A percentile compares a stretch with the other conserved stretches of the same genome.
Conservation (phyloP, 2,113 vertebrate species). For the Peromyscus polionotus region DNA sequence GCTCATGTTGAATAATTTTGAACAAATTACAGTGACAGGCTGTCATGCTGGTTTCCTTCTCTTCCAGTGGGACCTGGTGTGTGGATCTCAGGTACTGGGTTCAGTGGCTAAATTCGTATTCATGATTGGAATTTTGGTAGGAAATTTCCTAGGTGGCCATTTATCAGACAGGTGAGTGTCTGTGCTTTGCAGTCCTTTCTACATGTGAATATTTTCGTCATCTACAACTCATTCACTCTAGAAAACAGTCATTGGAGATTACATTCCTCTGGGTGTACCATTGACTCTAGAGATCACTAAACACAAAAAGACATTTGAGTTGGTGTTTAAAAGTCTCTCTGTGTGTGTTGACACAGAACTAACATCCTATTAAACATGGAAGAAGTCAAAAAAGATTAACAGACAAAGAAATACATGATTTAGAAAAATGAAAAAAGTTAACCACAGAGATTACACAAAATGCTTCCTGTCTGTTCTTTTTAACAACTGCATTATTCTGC, state of each 20-base stretch:
- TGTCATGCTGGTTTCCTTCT: neutral
- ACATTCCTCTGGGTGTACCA: neutral
- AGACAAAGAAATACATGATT: neutral
- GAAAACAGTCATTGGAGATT: too few species aligned
- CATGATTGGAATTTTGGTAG: conserved; percentile 86
- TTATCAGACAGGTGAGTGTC: conserved; percentile 81
- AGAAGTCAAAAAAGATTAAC: neutral
- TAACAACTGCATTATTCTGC: neutral
- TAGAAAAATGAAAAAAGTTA: neutral
- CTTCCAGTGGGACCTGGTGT: conserved; percentile 76
- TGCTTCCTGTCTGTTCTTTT: neutral
- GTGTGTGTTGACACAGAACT: neutral
- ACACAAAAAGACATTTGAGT: neutral
- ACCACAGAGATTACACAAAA: neutral
- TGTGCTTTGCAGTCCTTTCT: neutral
- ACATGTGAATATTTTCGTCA: neutral
- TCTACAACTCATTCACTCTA: neutral
- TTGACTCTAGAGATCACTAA: neutral
- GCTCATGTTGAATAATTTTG: neutral
- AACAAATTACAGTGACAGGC: neutral
- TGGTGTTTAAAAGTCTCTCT: neutral
- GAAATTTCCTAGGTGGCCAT: conserved; percentile 84
- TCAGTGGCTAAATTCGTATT: conserved; percentile 86
- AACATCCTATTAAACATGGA: neutral
- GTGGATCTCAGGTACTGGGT: conserved; percentile 68